phyloP scores from a whole-genome alignment of 2,113 vertebrate genomes.

The Sylvietta virens region DNA sequence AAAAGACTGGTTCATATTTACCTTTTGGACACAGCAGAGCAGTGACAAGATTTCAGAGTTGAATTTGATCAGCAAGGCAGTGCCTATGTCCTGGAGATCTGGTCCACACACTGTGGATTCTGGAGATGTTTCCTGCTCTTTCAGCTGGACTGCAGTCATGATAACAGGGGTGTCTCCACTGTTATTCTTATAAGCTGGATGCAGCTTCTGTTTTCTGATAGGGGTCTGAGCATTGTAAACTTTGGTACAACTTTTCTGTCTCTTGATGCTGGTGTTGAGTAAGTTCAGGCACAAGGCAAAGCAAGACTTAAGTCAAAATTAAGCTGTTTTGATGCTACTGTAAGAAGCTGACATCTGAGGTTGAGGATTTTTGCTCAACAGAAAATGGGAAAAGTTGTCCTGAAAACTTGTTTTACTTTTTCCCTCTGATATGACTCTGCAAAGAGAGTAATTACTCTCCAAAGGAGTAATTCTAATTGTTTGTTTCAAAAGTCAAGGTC shows the following conservation, averaged over 20 bases:
- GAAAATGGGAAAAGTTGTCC: background rate
- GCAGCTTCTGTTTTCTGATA: background rate
- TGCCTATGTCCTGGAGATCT: background rate
- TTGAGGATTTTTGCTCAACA: background rate
- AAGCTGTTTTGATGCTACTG: background rate
- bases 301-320: background rate
- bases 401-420: background rate
- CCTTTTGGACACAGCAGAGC: background rate
- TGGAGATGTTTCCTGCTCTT: background rate
- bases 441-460: too few species aligned
- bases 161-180: background rate
- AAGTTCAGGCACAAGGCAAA: background rate
- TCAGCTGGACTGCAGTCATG: background rate
- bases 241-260: background rate
- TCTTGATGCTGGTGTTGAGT: background rate
- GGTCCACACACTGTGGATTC: fast-evolving
- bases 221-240: background rate
- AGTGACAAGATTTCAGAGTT: background rate
- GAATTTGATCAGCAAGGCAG: background rate
- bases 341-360: fast-evolving
- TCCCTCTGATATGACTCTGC: fast-evolving
- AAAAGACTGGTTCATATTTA: background rate
- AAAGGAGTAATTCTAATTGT: background rate
- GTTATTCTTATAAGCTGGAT: background rate
- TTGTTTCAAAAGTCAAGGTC: background rate